These are phyloP conservation scores for Anoura caudifer DNA, from an alignment of 2,113 vertebrate genomes.

Conservation along the genomic window DNA sequence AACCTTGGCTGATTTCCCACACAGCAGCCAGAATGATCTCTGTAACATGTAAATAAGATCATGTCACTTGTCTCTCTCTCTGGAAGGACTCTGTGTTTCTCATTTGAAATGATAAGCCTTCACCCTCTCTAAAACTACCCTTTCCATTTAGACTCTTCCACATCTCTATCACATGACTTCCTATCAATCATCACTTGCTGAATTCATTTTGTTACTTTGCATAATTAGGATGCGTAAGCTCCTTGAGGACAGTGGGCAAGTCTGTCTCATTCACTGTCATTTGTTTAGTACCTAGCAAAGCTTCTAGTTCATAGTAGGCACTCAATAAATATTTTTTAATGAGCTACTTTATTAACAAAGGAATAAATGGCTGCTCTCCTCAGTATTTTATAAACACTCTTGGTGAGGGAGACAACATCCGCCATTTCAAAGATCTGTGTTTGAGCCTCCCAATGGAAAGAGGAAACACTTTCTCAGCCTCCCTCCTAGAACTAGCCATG, in stretches of 20 bases:
- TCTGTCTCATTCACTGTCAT: not conserved
- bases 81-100: not conserved
- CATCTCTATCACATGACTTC: not conserved
- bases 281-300: not conserved
- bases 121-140: not conserved
- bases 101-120: not conserved
- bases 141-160: not conserved
- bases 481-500: not conserved
- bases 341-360: not conserved
- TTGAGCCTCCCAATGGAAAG: not conserved
- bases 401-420: fast-evolving
- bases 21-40: not conserved
- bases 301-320: not conserved
- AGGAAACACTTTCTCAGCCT: not conserved
- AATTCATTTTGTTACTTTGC: not conserved
- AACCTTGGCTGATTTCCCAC: not conserved
- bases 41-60: not conserved
- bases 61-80: not conserved
- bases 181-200: not conserved
- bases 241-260: not conserved
- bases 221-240: not conserved
- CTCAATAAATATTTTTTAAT: not conserved
- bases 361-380: not conserved
- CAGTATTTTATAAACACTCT: not conserved
- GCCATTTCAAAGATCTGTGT: not conserved